Percentiles rank a stretch among this genome's conserved stretches.
Conservation (phyloP, 1,140 invertebrate genomes). For the Zaprionus taronus region DNA sequence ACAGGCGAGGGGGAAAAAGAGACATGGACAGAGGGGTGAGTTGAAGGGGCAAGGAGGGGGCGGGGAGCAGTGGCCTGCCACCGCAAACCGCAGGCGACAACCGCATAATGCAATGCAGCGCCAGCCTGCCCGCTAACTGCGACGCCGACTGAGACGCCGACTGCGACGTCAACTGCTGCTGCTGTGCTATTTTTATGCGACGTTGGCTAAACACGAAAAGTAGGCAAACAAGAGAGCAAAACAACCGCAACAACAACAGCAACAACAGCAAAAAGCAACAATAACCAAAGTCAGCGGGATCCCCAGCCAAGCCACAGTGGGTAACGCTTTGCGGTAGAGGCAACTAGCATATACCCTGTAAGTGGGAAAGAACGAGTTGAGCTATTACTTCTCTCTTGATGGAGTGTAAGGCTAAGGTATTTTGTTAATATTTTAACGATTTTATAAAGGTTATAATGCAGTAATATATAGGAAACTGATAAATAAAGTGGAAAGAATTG, state of each 20-base stretch:
- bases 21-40: background rate
- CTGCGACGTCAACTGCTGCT: slow-evolving; percentile 34
- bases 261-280: slow-evolving; percentile 10
- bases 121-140: slow-evolving; percentile 18
- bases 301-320: background rate
- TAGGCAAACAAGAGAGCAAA: slow-evolving; percentile 59
- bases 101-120: slow-evolving; percentile 73
- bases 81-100: slow-evolving; percentile 68
- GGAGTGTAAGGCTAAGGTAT: background rate
- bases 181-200: slow-evolving; percentile 78
- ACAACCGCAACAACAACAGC: slow-evolving; percentile 47
- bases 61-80: background rate
- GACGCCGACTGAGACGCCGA: slow-evolving; percentile 14
- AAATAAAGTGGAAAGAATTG: no score
- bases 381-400: no score
- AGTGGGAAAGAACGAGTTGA: no score
- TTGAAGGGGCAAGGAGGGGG: no score
- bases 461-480: no score
- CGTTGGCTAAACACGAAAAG: slow-evolving; percentile 76
- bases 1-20: background rate
- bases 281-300: slow-evolving; percentile 8
- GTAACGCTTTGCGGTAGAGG: background rate
- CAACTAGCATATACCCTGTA: slow-evolving; percentile 3
- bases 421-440: background rate
- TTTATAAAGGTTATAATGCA: background rate